Conservation (phyloP, 2,797 vertebrate genomes). For the Danio jaintianensis region DNA sequence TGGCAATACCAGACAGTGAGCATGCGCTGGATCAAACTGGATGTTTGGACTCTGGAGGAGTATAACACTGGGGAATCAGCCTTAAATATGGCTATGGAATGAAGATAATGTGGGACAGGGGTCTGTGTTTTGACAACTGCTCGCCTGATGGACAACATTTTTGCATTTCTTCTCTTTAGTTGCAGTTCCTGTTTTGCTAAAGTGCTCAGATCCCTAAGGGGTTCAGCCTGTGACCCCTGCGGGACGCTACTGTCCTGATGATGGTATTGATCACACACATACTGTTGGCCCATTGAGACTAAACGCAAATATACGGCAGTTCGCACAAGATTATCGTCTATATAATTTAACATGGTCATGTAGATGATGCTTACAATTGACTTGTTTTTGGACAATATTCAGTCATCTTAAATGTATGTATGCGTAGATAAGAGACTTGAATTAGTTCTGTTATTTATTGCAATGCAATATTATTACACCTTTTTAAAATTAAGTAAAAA, state of each 20-base stretch:
- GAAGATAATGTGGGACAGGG: constrained; percentile 28
- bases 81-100: constrained; percentile 29
- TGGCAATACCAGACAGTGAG: constrained; percentile 13
- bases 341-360: background rate
- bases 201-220: background rate
- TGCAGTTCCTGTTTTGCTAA: constrained; percentile 25
- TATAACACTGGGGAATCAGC: constrained; percentile 11
- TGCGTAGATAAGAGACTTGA: background rate
- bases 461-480: too few relatives aligned
- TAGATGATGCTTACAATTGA: background rate
- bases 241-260: constrained; percentile 15
- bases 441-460: background rate
- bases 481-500: too few relatives aligned
- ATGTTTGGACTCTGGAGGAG: constrained; percentile 11
- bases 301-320: background rate
- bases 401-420: background rate
- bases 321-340: background rate
- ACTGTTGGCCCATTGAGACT: background rate
- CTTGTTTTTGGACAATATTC: background rate
- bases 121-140: constrained; percentile 24
- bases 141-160: constrained; percentile 29
- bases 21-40: background rate
- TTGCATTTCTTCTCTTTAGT: constrained; percentile 12
- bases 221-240: background rate
- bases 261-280: background rate